Percentiles rank a stretch among this genome's conserved stretches.
Evolutionary conservation across 2,888 invertebrate species (phyloP).

Genomic region (Thecophora atra): DNA sequence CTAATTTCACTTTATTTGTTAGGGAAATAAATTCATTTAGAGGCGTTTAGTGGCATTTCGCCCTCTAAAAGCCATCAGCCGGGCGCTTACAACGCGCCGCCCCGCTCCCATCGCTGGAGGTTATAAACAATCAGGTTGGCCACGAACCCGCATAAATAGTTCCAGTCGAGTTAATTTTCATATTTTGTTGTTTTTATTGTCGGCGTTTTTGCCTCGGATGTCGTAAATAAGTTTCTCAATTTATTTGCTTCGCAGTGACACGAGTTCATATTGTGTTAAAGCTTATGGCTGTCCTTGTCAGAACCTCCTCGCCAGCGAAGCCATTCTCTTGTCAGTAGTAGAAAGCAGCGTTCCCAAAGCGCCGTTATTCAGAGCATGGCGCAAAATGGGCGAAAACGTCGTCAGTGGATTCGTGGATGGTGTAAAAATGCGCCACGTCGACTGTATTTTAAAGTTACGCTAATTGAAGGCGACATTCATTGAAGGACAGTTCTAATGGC

Average conservation of each 20-base stretch:
- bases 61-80: background rate
- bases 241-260: slow-evolving; percentile 61
- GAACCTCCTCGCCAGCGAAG: background rate
- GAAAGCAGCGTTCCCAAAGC: too few relatives aligned
- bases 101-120: background rate
- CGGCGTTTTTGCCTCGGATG: slow-evolving; percentile 38
- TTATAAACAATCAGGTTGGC: slow-evolving; percentile 9
- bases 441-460: too few relatives aligned
- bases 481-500: too few relatives aligned
- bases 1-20: slow-evolving; percentile 61
- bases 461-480: too few relatives aligned
- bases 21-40: slow-evolving; percentile 59
- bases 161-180: slow-evolving; percentile 59
- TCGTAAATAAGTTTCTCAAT: slow-evolving; percentile 61
- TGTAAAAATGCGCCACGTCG: background rate
- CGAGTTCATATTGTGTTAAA: slow-evolving; percentile 39
- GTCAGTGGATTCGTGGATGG: background rate
- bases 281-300: slow-evolving; percentile 13
- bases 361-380: background rate
- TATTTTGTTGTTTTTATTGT: slow-evolving; percentile 47
- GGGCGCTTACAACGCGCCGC: too few relatives aligned
- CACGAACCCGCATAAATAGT: slow-evolving; percentile 43
- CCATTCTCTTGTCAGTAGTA: background rate
- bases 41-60: slow-evolving; percentile 56
- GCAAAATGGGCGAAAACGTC: background rate